A percentile compares a stretch with the other conserved stretches of the same genome.
Evolutionary conservation across 2,888 invertebrate species (phyloP).

Genomic region (Rhabditoides inermis): DNA sequence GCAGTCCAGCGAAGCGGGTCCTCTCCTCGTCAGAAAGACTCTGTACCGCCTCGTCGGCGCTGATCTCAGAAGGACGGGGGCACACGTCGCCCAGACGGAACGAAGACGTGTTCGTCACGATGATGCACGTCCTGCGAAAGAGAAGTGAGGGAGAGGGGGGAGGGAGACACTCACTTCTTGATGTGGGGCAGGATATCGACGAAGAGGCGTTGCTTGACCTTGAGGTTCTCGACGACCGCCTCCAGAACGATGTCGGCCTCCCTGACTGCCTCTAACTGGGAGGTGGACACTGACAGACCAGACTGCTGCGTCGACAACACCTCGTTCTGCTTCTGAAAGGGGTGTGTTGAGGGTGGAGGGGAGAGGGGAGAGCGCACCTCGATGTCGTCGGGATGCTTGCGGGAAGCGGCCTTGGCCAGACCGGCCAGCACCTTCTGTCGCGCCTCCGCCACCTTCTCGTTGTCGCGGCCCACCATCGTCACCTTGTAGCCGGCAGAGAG

Average conservation of each 20-base stretch:
- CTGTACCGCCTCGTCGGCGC: too few relatives aligned
- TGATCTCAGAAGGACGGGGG: too few relatives aligned
- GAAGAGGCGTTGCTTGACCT: conserved; percentile 70
- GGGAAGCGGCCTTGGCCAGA: conserved; percentile 70
- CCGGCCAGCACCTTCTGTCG: conserved; percentile 67
- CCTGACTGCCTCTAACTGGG: conserved; percentile 57
- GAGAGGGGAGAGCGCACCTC: conserved; percentile 56
- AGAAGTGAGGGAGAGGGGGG: not conserved
- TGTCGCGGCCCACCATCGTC: conserved; percentile 69
- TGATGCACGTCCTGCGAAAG: conserved; percentile 66
- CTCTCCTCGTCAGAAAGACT: too few relatives aligned
- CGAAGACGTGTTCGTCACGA: conserved; percentile 82
- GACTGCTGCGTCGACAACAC: too few relatives aligned
- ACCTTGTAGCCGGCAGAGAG: conserved; percentile 76
- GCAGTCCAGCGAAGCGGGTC: conserved; percentile 75
- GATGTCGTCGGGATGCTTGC: conserved; percentile 57
- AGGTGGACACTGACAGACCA: conserved; percentile 6
- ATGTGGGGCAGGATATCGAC: conserved; percentile 64
- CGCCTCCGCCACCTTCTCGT: conserved; percentile 67
- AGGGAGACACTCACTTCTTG: conserved; percentile 44
- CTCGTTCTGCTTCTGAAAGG: conserved; percentile 29
- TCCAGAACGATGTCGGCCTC: conserved; percentile 71
- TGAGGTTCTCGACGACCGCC: conserved; percentile 75
- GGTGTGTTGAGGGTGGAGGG: too few relatives aligned
- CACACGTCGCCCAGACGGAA: conserved; percentile 71